Percentiles rank a stretch among this genome's conserved stretches.
phyloP scores from a whole-genome alignment of 2,797 vertebrate species.

The Sitta carolinensis region DNA sequence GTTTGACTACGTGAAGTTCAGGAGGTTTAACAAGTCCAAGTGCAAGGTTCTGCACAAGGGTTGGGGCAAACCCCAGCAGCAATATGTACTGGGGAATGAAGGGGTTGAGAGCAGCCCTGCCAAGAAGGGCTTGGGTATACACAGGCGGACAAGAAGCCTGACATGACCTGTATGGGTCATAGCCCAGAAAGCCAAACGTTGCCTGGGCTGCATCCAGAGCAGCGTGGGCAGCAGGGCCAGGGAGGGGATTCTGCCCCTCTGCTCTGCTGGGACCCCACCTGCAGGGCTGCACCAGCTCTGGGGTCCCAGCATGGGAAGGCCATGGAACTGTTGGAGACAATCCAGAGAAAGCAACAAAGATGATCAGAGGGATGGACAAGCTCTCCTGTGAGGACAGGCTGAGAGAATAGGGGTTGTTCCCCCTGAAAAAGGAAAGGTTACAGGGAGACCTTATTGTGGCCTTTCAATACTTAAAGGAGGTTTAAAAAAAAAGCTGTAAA shows the following conservation, averaged over 20 bases:
- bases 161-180: accelerated
- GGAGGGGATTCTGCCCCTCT: background rate
- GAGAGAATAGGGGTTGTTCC: background rate
- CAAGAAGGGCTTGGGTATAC: accelerated
- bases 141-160: background rate
- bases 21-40: background rate
- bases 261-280: background rate
- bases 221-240: accelerated
- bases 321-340: accelerated
- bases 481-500: background rate
- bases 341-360: background rate
- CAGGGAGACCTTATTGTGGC: background rate
- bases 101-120: background rate
- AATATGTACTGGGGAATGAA: background rate
- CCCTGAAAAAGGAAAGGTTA: background rate
- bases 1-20: background rate
- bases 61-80: accelerated
- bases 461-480: background rate
- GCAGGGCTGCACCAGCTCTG: background rate
- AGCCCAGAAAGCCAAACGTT: accelerated
- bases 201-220: background rate
- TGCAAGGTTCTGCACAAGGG: background rate
- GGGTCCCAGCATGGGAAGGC: accelerated
- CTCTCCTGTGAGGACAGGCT: background rate
- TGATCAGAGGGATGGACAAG: background rate